Percentiles rank a stretch among this genome's conserved stretches.
These are phyloP conservation scores for Meandrina meandrites DNA, from an alignment of 92 coral and sea anemone species.

Conservation along the genomic window DNA sequence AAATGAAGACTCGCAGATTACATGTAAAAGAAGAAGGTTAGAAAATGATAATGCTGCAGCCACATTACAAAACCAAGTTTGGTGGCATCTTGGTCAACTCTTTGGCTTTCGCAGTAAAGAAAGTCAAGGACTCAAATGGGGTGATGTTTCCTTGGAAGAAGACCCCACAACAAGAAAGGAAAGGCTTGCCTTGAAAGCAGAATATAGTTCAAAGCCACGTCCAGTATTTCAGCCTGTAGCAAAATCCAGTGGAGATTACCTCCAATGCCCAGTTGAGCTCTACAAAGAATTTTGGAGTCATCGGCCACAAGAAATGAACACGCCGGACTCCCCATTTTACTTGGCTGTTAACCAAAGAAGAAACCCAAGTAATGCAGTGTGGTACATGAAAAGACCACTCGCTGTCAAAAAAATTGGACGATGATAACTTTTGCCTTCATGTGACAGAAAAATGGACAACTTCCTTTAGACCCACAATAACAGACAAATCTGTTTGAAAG, in stretches of 20 bases:
- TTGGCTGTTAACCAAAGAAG: not conserved
- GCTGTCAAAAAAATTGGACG: slow-evolving; percentile 11
- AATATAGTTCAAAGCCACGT: not conserved
- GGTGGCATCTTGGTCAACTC: not conserved
- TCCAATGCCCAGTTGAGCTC: not conserved
- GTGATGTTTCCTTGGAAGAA: not conserved
- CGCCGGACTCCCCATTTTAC: slow-evolving; percentile 11
- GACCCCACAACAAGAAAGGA: not conserved
- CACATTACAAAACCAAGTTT: not conserved
- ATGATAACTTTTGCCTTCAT: not conserved
- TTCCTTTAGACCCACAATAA: too few species aligned
- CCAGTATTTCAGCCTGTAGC: not conserved
- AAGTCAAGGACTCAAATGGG: slow-evolving; percentile 23
- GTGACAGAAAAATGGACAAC: too few species aligned
- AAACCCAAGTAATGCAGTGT: not conserved
- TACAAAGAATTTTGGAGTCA: not conserved
- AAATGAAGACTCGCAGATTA: not conserved
- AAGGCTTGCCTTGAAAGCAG: not conserved
- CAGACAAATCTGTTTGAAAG: too few species aligned
- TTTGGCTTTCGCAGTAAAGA: slow-evolving; percentile 1
- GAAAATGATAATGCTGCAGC: not conserved
- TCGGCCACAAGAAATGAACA: not conserved
- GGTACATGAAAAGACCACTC: slow-evolving; percentile 19
- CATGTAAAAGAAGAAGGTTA: not conserved
- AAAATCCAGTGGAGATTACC: not conserved